Evolutionary conservation across 2,797 vertebrate species (phyloP).

Genomic region (Gadopsis marmoratus): DNA sequence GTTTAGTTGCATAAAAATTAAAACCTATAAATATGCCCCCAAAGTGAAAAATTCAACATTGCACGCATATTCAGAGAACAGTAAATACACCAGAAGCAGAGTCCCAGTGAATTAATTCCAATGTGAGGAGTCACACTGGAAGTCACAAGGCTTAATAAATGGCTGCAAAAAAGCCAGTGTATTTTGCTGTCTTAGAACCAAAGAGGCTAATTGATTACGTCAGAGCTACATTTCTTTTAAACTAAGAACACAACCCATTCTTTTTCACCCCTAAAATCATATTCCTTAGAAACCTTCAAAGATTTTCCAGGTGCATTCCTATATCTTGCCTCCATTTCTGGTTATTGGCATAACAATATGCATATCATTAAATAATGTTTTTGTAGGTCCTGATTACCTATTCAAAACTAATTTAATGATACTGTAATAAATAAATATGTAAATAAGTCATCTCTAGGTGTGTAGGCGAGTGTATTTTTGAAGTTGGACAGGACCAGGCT

Average conservation of each 20-base stretch:
- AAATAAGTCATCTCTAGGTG: neutral
- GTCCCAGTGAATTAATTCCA: neutral
- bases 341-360: neutral
- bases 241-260: neutral
- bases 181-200: neutral
- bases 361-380: neutral
- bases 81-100: neutral
- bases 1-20: neutral
- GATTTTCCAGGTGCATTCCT: neutral
- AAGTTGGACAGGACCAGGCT: neutral
- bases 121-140: conserved; percentile 9
- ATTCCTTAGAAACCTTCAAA: neutral
- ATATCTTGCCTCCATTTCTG: neutral
- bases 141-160: conserved; percentile 6
- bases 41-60: neutral
- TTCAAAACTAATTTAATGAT: neutral
- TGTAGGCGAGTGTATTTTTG: neutral
- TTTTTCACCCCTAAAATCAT: too few species aligned
- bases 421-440: neutral
- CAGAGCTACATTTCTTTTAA: neutral
- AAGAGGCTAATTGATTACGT: neutral
- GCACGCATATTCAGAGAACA: neutral
- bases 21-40: neutral
- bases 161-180: neutral
- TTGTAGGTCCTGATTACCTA: neutral